Percentiles rank a stretch among this genome's conserved stretches.
Conservation (phyloP, 2,797 vertebrate genomes). For the Chiloscyllium punctatum region DNA sequence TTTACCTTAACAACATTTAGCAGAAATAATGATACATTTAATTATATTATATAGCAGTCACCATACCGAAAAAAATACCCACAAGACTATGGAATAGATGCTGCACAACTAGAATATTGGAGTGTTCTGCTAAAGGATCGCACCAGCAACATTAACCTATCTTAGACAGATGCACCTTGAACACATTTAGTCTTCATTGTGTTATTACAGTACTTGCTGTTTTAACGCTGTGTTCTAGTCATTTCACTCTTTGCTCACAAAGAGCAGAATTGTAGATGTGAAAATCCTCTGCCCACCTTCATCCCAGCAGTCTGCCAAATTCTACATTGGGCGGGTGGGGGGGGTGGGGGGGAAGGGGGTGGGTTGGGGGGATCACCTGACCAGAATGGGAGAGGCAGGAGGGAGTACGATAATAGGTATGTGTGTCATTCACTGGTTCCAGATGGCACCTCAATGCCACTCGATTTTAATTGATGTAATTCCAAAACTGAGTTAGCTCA, state of each 20-base stretch:
- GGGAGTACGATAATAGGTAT: background rate
- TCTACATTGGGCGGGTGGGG: no score
- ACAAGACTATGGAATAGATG: background rate
- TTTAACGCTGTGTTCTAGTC: background rate
- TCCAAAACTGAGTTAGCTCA: no score
- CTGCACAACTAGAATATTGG: background rate
- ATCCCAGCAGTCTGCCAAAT: no score
- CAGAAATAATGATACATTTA: background rate
- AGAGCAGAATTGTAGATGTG: background rate
- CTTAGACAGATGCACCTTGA: background rate
- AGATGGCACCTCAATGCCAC: no score
- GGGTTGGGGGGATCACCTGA: no score
- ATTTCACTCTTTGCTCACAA: background rate
- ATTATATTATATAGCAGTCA: conserved; percentile 5
- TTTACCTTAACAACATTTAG: background rate
- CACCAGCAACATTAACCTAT: background rate
- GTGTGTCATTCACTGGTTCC: background rate
- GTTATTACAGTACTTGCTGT: background rate
- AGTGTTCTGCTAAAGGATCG: background rate
- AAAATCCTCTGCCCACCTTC: background rate
- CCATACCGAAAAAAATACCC: background rate
- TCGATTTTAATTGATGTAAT: background rate
- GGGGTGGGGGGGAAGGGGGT: no score
- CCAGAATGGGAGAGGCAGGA: background rate
- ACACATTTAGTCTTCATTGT: background rate